Evolutionary conservation across 2,888 invertebrate species (phyloP).

Genomic region (Cenopis cana): DNA sequence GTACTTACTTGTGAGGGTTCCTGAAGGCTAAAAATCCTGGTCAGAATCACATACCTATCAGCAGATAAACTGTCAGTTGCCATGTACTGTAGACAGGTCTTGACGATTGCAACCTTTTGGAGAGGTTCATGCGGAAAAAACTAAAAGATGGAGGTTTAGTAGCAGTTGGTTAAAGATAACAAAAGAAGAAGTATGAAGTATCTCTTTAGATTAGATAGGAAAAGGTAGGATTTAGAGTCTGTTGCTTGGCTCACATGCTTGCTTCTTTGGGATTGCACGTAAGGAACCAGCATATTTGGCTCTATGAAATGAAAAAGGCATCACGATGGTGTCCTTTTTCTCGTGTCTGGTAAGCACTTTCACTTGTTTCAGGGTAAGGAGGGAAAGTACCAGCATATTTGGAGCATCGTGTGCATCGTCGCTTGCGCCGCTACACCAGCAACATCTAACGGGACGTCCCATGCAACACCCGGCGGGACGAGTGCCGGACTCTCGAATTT

Average conservation of each 20-base stretch:
- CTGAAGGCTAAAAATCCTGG: conserved; percentile 14
- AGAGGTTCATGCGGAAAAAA: neutral
- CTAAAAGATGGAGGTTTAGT: neutral
- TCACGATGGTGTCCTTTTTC: too few relatives aligned
- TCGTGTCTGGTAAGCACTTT: too few relatives aligned
- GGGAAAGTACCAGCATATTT: conserved; percentile 59
- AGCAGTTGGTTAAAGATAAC: neutral
- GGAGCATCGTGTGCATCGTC: conserved; percentile 56
- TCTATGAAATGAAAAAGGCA: neutral
- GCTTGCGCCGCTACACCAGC: conserved; percentile 76
- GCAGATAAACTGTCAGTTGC: neutral
- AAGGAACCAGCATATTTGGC: neutral
- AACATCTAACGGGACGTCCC: conserved; percentile 78
- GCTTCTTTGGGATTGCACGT: too few relatives aligned
- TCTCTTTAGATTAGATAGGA: neutral
- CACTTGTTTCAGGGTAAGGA: neutral
- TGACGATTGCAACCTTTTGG: neutral
- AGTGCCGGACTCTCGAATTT: conserved; percentile 52
- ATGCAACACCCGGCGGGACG: conserved; percentile 65
- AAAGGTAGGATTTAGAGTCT: neutral
- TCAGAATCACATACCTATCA: neutral
- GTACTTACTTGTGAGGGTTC: conserved; percentile 25
- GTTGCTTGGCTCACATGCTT: too few relatives aligned
- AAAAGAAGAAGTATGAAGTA: neutral
- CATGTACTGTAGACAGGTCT: too few relatives aligned